Conservation (phyloP, 2,888 invertebrate genomes). For the Oxytorus armatus region DNA sequence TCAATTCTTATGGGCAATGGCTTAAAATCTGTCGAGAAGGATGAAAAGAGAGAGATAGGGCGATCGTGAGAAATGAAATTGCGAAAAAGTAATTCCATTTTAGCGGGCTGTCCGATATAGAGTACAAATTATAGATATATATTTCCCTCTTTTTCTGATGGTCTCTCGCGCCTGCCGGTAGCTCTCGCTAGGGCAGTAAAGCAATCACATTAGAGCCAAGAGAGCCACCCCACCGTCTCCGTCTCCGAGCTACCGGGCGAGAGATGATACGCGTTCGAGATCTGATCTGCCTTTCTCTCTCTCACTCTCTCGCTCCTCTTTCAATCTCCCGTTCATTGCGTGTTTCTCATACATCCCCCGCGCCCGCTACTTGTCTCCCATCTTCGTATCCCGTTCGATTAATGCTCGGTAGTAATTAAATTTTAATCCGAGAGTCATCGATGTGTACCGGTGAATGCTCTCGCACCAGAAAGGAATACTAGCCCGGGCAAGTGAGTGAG, state of each 20-base stretch:
- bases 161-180: slow-evolving; percentile 36
- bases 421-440: slow-evolving; percentile 81
- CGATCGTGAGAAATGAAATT: slow-evolving; percentile 71
- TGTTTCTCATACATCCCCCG: slow-evolving; percentile 48
- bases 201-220: slow-evolving; percentile 80
- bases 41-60: slow-evolving; percentile 2
- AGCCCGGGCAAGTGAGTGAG: background rate
- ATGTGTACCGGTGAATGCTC: slow-evolving; percentile 71
- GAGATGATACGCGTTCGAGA: slow-evolving; percentile 52
- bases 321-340: slow-evolving; percentile 62
- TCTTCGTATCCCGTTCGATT: slow-evolving; percentile 73
- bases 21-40: slow-evolving; percentile 27
- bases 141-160: slow-evolving; percentile 13
- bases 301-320: slow-evolving; percentile 33
- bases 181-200: slow-evolving; percentile 75
- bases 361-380: slow-evolving; percentile 41
- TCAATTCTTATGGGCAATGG: slow-evolving; percentile 8
- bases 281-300: slow-evolving; percentile 40
- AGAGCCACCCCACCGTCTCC: slow-evolving; percentile 54
- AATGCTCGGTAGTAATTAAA: slow-evolving; percentile 77
- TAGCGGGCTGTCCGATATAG: slow-evolving; percentile 67
- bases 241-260: slow-evolving; percentile 38
- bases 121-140: slow-evolving; percentile 18
- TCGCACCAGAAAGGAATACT: slow-evolving; percentile 41
- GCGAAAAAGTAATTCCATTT: slow-evolving; percentile 82